Evolutionary conservation across 2,113 vertebrate genomes (phyloP), one percentile per base, ranked within the genome.

Genomic region (Petrocephalus zakoni): DNA sequence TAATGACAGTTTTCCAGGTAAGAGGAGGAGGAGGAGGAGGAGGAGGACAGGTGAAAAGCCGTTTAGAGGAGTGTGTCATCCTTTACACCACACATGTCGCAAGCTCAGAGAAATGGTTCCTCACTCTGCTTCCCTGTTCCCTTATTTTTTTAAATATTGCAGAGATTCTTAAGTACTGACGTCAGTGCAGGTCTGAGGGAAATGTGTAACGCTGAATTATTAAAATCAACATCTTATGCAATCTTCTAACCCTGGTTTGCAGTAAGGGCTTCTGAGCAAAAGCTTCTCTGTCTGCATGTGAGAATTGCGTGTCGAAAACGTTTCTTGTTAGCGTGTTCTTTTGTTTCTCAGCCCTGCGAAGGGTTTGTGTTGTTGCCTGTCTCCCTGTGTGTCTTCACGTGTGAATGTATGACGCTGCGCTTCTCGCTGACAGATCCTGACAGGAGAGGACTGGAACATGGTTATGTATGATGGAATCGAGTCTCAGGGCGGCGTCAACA

Each of bases 1-100:
- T 99, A 97, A 99, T 99, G 98, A 99, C 98, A 0, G 98, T 99
- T 90, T 99, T 99, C 94, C 98, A 99, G 97, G 98, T 97, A 37
- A 82, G 15, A 42, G 68, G 68, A 37, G 68, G 68, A 21, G 19
- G 75, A n/a, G 46, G n/a, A 51, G 55, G 49, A 49, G 55, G 72
- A 72, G 56, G 87, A 21, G 52, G 82, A 85, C 29, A 22, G 42
- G 58, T 87, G 37, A 47, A 13, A 46, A 49, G 34, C 21, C 37
- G 64, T 61, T 87, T 85, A 83, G 19, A 47, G 51, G 25, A 85
- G 46, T 52, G 51, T 85, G 49, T 55, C 25, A 85, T 53, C 25
- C 51, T 85, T 85, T 85, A 9, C 21, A 52, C 51, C 22, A 25
- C 47, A n/a, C 22, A 85, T 37, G 72, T 17, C 0, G 42, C 37